Base-by-base conservation (phyloP, 2,113 vertebrate species). In the Lophius piscatorius region DNA sequence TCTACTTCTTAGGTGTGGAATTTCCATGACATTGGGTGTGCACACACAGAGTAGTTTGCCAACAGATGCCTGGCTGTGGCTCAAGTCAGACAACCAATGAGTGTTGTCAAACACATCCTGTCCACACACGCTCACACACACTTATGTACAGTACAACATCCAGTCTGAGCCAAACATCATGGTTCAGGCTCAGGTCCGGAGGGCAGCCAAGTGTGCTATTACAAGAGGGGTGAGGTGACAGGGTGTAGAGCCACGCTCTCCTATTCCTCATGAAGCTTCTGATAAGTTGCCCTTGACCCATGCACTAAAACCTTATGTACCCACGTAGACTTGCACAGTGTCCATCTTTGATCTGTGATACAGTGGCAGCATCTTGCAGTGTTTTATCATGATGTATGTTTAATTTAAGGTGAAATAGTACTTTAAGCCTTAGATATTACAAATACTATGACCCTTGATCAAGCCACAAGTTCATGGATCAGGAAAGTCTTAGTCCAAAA, bases 61-160 rank as follows among this genome's bases (percentile, higher is more conserved):
- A 56, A 55, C 44, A 57, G 76, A 23, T 51, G 36, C 17, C 49
- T 67, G 58, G 58, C 52, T 0, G 4, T 12, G 28, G 26, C 44
- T 47, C 46, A 71, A 57, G 70, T 33, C 3, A 16, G 17, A 70
- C 58, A 26, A 54, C 31, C 44, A 34, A 22, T 36, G 23, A 6
- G 34, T 55, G 42, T 28, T 35, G 44, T 62, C 51, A 56, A 62
- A 61, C 52, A 60, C 63, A 57, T 35, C 34, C 63, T 9, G 55
- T 51, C 47, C 56, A 35, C 62, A 62, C 57, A 28, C 6, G 29
- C 40, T 33, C 45, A 34, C 24, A 2, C 46, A 24, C 44, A 47
- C 52, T 42, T 17, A 16, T 52, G 44, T 24, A 22, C 47, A 57
- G 36, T 40, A 40, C 16, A 44, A 7, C 22, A 47, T 63, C 18